Evolutionary conservation across 2,113 vertebrate species (phyloP).

Genomic region (Grus americana): DNA sequence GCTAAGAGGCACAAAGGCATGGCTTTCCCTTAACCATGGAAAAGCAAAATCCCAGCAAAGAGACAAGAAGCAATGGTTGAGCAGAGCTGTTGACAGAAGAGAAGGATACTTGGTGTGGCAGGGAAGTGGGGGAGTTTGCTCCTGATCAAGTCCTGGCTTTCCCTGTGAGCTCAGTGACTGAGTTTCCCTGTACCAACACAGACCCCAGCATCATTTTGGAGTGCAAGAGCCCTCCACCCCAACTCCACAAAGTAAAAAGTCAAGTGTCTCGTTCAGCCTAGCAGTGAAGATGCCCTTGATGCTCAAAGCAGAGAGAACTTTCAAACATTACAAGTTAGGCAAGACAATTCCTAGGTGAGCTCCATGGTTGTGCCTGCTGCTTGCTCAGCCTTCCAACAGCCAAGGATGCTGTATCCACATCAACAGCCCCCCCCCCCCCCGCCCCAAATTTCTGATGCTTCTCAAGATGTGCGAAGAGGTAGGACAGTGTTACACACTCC

Average conservation of each 20-base stretch:
- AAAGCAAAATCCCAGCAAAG: neutral
- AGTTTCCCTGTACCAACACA: neutral
- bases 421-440: neutral
- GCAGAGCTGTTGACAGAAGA: neutral
- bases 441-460: neutral
- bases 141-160: neutral
- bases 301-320: neutral
- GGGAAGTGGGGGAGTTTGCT: neutral
- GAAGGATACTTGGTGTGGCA: neutral
- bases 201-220: neutral
- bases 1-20: neutral
- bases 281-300: neutral
- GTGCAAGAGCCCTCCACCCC: neutral
- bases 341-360: neutral
- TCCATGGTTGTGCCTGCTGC: neutral
- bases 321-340: neutral
- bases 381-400: neutral
- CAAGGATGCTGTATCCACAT: neutral
- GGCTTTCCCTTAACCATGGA: neutral
- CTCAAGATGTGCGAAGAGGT: neutral
- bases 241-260: neutral
- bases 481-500: neutral
- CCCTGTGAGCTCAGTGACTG: neutral
- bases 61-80: neutral
- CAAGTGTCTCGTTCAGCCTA: neutral